Percentiles rank a stretch among this genome's conserved stretches.
Conservation (phyloP, 2,888 invertebrate species). For the Gibbula magus region DNA sequence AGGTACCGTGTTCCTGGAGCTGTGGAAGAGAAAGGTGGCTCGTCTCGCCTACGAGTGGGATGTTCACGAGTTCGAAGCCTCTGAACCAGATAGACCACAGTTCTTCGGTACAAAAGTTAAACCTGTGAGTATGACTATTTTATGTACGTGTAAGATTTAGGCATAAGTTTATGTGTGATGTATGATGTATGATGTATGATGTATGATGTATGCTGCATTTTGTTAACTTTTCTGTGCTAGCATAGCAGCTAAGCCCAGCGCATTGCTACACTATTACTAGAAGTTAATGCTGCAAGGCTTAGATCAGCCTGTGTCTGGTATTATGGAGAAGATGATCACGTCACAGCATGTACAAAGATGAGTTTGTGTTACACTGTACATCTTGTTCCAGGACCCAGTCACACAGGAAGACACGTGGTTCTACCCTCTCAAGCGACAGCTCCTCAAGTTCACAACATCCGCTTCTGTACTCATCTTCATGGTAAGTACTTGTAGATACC, state of each 20-base stretch:
- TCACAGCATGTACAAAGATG: no score
- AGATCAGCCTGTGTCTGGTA: no score
- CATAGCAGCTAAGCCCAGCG: no score
- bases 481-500: conserved; percentile 52
- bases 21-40: conserved; percentile 75
- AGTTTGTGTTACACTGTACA: neutral
- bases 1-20: conserved; percentile 75
- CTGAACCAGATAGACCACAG: conserved; percentile 76
- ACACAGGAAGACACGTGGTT: conserved; percentile 72
- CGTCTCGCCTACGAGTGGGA: conserved; percentile 76
- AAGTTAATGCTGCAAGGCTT: no score
- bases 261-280: no score
- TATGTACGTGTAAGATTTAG: neutral
- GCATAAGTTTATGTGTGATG: no score
- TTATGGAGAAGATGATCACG: no score
- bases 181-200: no score
- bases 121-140: conserved; percentile 37
- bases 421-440: conserved; percentile 70
- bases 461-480: conserved; percentile 68
- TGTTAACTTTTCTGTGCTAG: no score
- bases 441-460: conserved; percentile 70
- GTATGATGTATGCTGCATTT: no score
- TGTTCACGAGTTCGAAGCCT: conserved; percentile 75
- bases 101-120: conserved; percentile 65
- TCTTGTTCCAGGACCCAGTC: conserved; percentile 71